Evolutionary conservation across 2,113 vertebrate species (phyloP), one percentile per base, ranked within the genome.

Genomic region (Hippocampus barbouri): DNA sequence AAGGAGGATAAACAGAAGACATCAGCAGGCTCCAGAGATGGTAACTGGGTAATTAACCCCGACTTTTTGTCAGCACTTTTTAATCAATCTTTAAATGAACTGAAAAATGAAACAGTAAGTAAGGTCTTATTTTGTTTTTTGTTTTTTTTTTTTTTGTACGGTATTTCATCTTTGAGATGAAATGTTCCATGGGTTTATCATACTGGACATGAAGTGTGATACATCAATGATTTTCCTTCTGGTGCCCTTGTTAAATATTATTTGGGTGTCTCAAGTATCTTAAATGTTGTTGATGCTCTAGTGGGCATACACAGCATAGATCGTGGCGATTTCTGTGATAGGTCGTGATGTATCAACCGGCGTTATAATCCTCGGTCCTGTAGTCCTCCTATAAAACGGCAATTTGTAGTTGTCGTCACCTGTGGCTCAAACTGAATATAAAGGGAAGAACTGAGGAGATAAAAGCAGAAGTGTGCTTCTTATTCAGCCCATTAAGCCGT

Each of bases 1-100:
- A 59, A 76, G 12, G 72, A 78, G 34, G 40, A 70, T 79, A 70
- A 74, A 86, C 75, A 78, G 68, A 77, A 78, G 79, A 82, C 71
- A 68, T 89, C 85, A 86, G 86, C 77, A 82, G 81, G 80, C 89
- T 85, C 82, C 85, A 82, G 75, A 60, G 75, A 79, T 81, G 78
- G 89, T 84, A 87, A 85, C 81, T 68, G 78, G 77, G 80, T 89
- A 90, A 91, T 91, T 85, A 54, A 91, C 80, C 75, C 85, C 89
- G 82, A 81, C 78, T 79, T 85, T 85, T 77, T 85, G 84, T 92
- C 91, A 92, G 91, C 90, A 90, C 76, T 85, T 91, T 90, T 89
- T 75, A 88, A 87, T 89, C 85, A 82, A 88, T 88, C 79, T 81
- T 79, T 85, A 87, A 76, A 86, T 87, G 88, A 80, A 79, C 68